Percentiles rank a stretch among this genome's conserved stretches.
phyloP scores from a whole-genome alignment of 2,888 invertebrate genomes.

The Pseudoips prasinana region DNA sequence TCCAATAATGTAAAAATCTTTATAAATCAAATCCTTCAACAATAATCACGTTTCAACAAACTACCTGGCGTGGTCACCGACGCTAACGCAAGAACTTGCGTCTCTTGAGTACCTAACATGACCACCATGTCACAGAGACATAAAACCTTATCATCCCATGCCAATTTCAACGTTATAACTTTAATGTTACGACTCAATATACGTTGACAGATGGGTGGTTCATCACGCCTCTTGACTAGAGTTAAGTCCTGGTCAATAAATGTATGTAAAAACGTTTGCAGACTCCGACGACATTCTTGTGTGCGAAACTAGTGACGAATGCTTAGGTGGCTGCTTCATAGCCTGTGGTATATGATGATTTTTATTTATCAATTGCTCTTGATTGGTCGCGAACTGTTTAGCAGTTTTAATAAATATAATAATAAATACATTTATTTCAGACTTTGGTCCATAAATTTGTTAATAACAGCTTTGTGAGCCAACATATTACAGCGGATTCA shows the following conservation, averaged over 20 bases:
- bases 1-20: constrained; percentile 9
- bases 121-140: neutral
- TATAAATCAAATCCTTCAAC: constrained; percentile 33
- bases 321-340: constrained; percentile 43
- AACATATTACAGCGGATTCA: too few species aligned
- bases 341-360: constrained; percentile 16
- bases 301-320: constrained; percentile 53
- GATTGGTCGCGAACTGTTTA: constrained; percentile 1
- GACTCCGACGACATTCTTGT: constrained; percentile 67
- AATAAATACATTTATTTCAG: too few species aligned
- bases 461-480: too few species aligned
- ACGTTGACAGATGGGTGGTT: neutral
- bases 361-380: constrained; percentile 18
- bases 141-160: constrained; percentile 1
- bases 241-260: constrained; percentile 57
- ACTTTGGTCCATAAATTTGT: too few species aligned
- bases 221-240: constrained; percentile 18
- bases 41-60: constrained; percentile 31
- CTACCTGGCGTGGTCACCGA: constrained; percentile 28
- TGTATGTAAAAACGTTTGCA: constrained; percentile 68
- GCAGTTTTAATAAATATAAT: too few species aligned
- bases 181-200: constrained; percentile 5
- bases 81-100: constrained; percentile 34
- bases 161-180: constrained; percentile 12
- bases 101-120: constrained; percentile 30